phyloP scores from a whole-genome alignment of 2,113 vertebrate genomes.

The Eurystomus gularis region DNA sequence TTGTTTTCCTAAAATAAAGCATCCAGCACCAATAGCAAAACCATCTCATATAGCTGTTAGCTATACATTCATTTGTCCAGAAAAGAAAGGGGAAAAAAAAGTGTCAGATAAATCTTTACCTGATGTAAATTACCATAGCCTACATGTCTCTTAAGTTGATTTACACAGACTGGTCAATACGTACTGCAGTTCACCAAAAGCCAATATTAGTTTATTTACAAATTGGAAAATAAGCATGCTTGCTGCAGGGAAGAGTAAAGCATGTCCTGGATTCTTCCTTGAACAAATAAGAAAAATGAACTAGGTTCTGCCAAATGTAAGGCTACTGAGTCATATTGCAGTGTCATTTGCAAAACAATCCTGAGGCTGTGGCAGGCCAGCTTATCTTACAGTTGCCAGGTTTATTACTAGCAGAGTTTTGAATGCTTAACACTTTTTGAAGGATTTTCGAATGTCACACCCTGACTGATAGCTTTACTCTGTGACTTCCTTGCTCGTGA shows the following conservation, averaged over 20 bases:
- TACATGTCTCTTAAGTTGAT: neutral
- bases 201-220: neutral
- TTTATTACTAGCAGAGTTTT: slow-evolving; percentile 44
- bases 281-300: neutral
- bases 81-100: neutral
- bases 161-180: neutral
- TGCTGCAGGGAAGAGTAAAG: neutral
- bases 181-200: neutral
- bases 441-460: slow-evolving; percentile 52
- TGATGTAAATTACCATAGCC: neutral
- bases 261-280: neutral
- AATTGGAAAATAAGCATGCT: slow-evolving; percentile 4
- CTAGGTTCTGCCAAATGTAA: neutral
- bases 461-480: slow-evolving; percentile 35
- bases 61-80: neutral
- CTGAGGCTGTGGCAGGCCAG: neutral
- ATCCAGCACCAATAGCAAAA: neutral
- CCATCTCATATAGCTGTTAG: neutral
- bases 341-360: slow-evolving; percentile 23
- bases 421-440: slow-evolving; percentile 39
- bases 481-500: neutral
- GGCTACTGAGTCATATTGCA: neutral
- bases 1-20: neutral
- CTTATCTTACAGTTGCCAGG: slow-evolving; percentile 19
- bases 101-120: neutral